Percentiles rank a stretch among this genome's conserved stretches.
Conservation (phyloP, 2,888 invertebrate species). For the Tuta absoluta region DNA sequence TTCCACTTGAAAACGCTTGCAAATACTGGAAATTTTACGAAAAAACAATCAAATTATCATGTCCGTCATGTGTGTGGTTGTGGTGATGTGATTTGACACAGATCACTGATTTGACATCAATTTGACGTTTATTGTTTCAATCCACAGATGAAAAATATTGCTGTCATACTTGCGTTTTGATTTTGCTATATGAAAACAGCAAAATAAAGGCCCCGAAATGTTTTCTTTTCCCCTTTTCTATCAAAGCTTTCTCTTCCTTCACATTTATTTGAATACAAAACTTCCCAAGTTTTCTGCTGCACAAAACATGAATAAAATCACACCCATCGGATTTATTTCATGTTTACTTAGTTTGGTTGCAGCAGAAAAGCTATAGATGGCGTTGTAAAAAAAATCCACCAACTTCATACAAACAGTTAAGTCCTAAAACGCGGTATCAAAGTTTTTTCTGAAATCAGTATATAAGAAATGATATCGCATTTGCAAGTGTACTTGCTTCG, state of each 20-base stretch:
- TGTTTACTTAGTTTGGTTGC: neutral
- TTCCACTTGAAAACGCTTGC: neutral
- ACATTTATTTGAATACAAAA: too few relatives aligned
- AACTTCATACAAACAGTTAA: neutral
- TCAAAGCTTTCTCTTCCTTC: too few relatives aligned
- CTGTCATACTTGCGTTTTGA: neutral
- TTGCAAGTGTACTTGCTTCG: slow-evolving; percentile 51
- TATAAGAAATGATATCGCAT: neutral
- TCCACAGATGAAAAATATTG: neutral
- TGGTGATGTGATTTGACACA: neutral
- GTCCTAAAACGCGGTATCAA: slow-evolving; percentile 36
- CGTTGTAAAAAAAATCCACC: neutral
- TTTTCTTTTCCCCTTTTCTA: neutral
- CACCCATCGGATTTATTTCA: too few relatives aligned
- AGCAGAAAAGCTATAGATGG: neutral
- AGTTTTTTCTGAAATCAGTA: slow-evolving; percentile 25
- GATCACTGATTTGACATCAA: too few relatives aligned
- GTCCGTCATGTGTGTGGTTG: too few relatives aligned
- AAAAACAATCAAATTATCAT: neutral
- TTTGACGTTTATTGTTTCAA: neutral
- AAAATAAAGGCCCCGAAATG: neutral
- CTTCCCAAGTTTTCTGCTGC: too few relatives aligned
- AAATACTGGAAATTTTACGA: neutral
- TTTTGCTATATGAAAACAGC: neutral
- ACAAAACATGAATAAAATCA: too few relatives aligned